Evolutionary conservation across 2,888 invertebrate genomes (phyloP).

Genomic region (Sinhomidia bicolor): DNA sequence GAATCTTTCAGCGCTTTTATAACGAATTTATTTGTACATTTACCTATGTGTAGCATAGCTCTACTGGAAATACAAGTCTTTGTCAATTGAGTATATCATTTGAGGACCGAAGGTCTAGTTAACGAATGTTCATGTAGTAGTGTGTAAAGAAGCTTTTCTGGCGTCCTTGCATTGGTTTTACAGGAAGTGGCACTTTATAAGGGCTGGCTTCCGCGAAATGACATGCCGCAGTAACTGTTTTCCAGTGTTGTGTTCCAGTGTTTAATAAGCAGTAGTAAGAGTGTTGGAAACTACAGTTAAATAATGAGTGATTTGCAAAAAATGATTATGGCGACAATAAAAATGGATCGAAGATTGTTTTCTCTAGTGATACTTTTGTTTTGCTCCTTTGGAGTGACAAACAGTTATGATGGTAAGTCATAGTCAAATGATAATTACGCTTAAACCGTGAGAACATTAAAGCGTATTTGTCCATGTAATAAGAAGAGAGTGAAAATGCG

Average conservation of each 20-base stretch:
- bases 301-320: not conserved
- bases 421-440: too few relatives aligned
- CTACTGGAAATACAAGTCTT: not conserved
- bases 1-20: not conserved
- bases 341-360: constrained; percentile 51
- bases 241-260: constrained; percentile 5
- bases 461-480: too few relatives aligned
- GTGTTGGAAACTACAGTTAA: not conserved
- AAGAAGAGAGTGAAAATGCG: too few relatives aligned
- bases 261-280: not conserved
- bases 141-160: not conserved
- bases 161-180: not conserved
- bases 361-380: constrained; percentile 50
- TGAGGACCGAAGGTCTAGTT: not conserved
- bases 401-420: constrained; percentile 74
- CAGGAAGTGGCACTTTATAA: not conserved
- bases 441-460: too few relatives aligned
- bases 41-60: too few relatives aligned
- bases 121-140: not conserved
- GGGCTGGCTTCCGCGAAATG: constrained; percentile 5
- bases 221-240: not conserved
- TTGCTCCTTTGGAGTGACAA: constrained; percentile 54
- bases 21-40: not conserved
- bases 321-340: constrained; percentile 60
- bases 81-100: constrained; percentile 21